A percentile compares a stretch with the other conserved stretches of the same genome.
These are phyloP conservation scores for Proteles cristata DNA, from an alignment of 2,113 vertebrate genomes.

Conservation along the genomic window DNA sequence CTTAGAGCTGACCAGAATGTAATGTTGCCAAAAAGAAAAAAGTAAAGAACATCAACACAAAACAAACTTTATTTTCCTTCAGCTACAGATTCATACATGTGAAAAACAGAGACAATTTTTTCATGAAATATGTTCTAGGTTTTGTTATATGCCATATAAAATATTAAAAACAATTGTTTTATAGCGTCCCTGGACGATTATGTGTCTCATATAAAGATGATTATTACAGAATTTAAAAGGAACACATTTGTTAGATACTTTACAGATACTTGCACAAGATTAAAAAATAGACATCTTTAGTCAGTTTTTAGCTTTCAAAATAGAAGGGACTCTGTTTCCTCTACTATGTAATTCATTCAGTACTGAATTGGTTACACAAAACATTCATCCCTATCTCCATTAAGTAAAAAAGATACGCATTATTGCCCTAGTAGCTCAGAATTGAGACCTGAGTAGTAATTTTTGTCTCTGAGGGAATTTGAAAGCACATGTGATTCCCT, in stretches of 20 bases:
- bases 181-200: not conserved
- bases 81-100: not conserved
- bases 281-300: not conserved
- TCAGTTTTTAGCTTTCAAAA: not conserved
- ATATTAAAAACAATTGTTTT: conserved; percentile 14
- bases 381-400: not conserved
- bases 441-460: not conserved
- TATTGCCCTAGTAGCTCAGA: conserved; percentile 23
- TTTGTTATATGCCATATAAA: not conserved
- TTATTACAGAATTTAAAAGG: not conserved
- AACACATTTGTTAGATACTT: conserved; percentile 23
- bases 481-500: conserved; percentile 14
- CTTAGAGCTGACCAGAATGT: conserved; percentile 49
- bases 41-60: not conserved
- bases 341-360: not conserved
- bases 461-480: conserved; percentile 56
- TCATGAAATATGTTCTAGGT: not conserved
- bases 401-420: conserved; percentile 46
- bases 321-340: not conserved
- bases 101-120: not conserved
- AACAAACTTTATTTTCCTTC: not conserved
- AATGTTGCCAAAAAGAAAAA: not conserved
- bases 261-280: not conserved
- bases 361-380: not conserved
- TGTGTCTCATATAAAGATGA: not conserved